Conservation (phyloP, 2,113 vertebrate species). For the Gallinago undulata region DNA sequence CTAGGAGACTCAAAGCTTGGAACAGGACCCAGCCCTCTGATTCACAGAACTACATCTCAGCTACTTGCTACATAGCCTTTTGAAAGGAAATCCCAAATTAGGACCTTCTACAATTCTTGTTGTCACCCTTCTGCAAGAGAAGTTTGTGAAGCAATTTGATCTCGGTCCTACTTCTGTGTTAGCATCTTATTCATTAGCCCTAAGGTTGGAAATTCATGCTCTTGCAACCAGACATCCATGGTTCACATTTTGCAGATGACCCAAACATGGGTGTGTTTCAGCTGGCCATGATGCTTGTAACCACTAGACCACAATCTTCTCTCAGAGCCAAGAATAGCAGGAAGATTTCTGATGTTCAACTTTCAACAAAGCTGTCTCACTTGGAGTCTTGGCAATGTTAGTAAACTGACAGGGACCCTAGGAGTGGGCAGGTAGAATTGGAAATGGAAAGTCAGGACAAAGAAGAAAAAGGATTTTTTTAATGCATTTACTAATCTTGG, state of each 20-base stretch:
- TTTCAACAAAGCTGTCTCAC: constrained; percentile 2
- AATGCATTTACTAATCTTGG: not conserved
- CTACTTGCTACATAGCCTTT: not conserved
- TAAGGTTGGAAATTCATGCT: constrained; percentile 38
- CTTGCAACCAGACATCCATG: constrained; percentile 41
- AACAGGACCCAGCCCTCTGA: not conserved
- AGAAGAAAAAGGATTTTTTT: not conserved
- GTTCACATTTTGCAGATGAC: constrained; percentile 56
- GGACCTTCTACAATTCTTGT: not conserved
- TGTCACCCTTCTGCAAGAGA: constrained; percentile 33
- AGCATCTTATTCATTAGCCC: constrained; percentile 27
- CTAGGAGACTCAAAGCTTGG: not conserved
- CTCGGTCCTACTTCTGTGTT: constrained; percentile 21
- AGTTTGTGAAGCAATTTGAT: constrained; percentile 20
- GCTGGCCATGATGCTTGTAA: constrained; percentile 45
- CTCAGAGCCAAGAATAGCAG: constrained; percentile 55
- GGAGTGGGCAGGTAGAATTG: not conserved
- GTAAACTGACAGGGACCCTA: not conserved
- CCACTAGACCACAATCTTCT: constrained; percentile 57
- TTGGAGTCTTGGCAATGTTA: not conserved
- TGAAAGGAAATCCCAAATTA: constrained; percentile 55
- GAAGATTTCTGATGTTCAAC: constrained; percentile 27
- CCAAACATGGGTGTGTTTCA: constrained; percentile 66
- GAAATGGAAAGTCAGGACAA: not conserved
- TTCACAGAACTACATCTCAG: not conserved